A percentile compares a stretch with the other conserved stretches of the same genome.
Evolutionary conservation across 2,113 vertebrate genomes (phyloP).

Genomic region (Amphilophus citrinellus): DNA sequence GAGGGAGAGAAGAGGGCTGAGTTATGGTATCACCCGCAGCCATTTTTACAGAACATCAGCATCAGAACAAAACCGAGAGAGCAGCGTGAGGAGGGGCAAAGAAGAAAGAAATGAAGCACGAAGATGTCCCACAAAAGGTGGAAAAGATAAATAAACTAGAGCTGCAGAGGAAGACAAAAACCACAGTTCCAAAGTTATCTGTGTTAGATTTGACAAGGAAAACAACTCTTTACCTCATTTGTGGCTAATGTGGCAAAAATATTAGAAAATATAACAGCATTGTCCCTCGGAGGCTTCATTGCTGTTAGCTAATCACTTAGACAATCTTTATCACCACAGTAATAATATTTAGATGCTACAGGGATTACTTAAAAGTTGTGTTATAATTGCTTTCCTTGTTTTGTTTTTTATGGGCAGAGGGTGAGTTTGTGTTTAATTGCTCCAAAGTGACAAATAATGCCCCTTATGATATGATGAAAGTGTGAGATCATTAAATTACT

Average conservation of each 20-base stretch:
- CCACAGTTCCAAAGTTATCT: conserved; percentile 52
- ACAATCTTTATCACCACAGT: conserved; percentile 78
- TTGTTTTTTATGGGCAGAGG: conserved; percentile 75
- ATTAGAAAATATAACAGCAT: conserved; percentile 77
- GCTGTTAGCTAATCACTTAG: conserved; percentile 76
- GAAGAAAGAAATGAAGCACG: conserved; percentile 44
- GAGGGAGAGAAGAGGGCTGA: conserved; percentile 82
- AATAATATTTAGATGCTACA: conserved; percentile 83
- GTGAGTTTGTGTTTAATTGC: conserved; percentile 85
- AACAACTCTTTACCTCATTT: conserved; percentile 77
- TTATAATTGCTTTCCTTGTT: conserved; percentile 82
- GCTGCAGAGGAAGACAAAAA: conserved; percentile 43
- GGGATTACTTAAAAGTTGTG: conserved; percentile 83
- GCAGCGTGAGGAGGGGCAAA: conserved; percentile 17
- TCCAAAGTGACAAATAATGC: conserved; percentile 84
- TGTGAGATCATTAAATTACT: conserved; percentile 84
- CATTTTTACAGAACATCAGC: conserved; percentile 83
- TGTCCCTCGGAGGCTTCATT: conserved; percentile 76
- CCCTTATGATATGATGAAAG: conserved; percentile 84
- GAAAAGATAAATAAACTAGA: conserved; percentile 49
- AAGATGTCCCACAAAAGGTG: conserved; percentile 45
- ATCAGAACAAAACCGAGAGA: conserved; percentile 54
- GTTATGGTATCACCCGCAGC: conserved; percentile 88
- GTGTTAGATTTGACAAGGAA: conserved; percentile 71
- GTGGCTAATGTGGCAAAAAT: conserved; percentile 76